Evolutionary conservation across 2,113 vertebrate species (phyloP).

Genomic region (Hydrolagus affinis): DNA sequence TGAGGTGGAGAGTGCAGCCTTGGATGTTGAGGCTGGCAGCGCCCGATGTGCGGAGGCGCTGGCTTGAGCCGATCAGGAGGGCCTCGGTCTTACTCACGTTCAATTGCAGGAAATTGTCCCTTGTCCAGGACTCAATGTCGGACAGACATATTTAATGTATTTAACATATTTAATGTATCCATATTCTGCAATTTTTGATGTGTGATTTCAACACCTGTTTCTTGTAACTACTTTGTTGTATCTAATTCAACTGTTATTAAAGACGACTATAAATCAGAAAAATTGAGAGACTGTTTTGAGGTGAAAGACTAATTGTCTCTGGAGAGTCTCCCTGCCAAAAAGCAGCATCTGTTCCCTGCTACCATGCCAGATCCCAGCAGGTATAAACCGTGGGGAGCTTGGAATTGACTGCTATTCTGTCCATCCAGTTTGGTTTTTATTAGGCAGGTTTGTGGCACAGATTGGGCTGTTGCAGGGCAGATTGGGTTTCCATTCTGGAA

Average conservation of each 20-base stretch:
- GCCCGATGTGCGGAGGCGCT: no score
- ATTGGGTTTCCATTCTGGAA: not conserved
- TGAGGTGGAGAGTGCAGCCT: no score
- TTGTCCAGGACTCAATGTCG: no score
- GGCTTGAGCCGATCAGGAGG: no score
- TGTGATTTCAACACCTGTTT: conserved; percentile 3
- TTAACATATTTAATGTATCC: not conserved
- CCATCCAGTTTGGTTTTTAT: not conserved
- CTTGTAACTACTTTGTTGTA: not conserved
- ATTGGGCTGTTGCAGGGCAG: not conserved
- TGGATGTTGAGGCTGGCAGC: no score
- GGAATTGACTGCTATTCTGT: conserved; percentile 2
- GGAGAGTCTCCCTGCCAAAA: not conserved
- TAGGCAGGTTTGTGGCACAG: not conserved
- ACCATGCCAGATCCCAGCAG: not conserved
- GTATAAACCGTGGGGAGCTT: not conserved
- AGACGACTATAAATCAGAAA: conserved; percentile 12
- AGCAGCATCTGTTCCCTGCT: not conserved
- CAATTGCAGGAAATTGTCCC: no score
- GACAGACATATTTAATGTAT: no score
- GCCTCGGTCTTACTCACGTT: no score
- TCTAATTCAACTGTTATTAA: conserved; percentile 9
- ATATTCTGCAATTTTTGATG: not conserved
- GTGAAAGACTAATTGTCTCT: not conserved
- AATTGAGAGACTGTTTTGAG: not conserved